Evolutionary conservation across 2,797 vertebrate species (phyloP).

Genomic region (Labroides dimidiatus): DNA sequence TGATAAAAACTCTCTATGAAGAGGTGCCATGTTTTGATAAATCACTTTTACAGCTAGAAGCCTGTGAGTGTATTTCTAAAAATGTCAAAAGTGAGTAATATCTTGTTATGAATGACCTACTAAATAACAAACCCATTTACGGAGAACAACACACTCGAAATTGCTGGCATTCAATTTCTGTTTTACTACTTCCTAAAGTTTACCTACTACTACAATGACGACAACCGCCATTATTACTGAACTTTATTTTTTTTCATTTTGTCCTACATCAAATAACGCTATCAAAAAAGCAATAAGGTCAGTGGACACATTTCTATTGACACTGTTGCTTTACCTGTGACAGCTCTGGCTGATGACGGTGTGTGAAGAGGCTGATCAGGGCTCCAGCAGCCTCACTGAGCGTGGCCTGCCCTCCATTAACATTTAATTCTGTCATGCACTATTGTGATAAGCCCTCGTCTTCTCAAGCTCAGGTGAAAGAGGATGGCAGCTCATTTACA

Average conservation of each 20-base stretch:
- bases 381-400: constrained; percentile 45
- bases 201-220: constrained; percentile 16
- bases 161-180: constrained; percentile 1
- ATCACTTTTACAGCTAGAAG: neutral
- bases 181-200: constrained; percentile 21
- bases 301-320: constrained; percentile 25
- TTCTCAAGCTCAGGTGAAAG: constrained; percentile 60
- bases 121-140: constrained; percentile 5
- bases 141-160: neutral
- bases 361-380: constrained; percentile 33
- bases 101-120: neutral
- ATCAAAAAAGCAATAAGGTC: constrained; percentile 32
- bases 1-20: neutral
- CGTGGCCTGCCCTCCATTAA: constrained; percentile 73
- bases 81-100: constrained; percentile 18
- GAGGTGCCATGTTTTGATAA: neutral
- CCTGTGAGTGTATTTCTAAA: neutral
- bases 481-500: constrained; percentile 65
- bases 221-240: constrained; percentile 21
- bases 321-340: constrained; percentile 36
- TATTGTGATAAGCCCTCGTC: constrained; percentile 71
- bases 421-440: constrained; percentile 69
- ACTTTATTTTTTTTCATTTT: constrained; percentile 29
- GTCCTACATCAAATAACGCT: constrained; percentile 33
- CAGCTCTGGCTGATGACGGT: constrained; percentile 43